Percentiles rank a stretch among this genome's conserved stretches.
phyloP scores from a whole-genome alignment of 2,797 vertebrate genomes.

The Mus caroli region DNA sequence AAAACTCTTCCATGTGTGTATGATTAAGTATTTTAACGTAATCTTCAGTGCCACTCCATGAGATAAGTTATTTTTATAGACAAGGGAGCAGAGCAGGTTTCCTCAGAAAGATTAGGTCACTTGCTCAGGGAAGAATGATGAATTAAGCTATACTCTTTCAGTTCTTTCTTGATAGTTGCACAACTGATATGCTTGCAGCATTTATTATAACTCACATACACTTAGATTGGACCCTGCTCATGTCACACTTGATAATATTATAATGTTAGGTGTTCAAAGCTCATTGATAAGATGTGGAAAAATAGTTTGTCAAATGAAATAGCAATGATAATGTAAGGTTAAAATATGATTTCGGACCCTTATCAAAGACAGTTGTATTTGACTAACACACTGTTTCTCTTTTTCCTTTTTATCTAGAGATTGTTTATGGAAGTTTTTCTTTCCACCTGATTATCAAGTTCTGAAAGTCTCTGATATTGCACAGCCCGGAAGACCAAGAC shows the following conservation, averaged over 20 bases:
- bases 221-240: neutral
- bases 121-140: neutral
- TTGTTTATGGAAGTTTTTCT: constrained; percentile 98
- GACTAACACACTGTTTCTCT: neutral
- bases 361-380: constrained; percentile 36
- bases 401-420: constrained; percentile 89
- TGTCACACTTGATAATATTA: neutral
- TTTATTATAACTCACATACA: neutral
- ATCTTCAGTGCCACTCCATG: neutral
- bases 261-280: neutral
- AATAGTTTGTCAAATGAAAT: constrained; percentile 27
- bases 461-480: constrained; percentile 96
- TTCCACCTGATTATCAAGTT: constrained; percentile 97
- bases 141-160: neutral
- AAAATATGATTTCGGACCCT: constrained; percentile 28
- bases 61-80: neutral
- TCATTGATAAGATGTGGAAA: constrained; percentile 12
- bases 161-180: neutral
- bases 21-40: neutral
- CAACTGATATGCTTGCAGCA: neutral
- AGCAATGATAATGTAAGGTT: constrained; percentile 8
- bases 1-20: neutral
- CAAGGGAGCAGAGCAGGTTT: neutral
- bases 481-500: constrained; percentile 94
- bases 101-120: constrained; percentile 11